Evolutionary conservation across 2,888 invertebrate genomes (phyloP), one percentile per base, ranked within the genome.

Genomic region (Pyralis farinalis): DNA sequence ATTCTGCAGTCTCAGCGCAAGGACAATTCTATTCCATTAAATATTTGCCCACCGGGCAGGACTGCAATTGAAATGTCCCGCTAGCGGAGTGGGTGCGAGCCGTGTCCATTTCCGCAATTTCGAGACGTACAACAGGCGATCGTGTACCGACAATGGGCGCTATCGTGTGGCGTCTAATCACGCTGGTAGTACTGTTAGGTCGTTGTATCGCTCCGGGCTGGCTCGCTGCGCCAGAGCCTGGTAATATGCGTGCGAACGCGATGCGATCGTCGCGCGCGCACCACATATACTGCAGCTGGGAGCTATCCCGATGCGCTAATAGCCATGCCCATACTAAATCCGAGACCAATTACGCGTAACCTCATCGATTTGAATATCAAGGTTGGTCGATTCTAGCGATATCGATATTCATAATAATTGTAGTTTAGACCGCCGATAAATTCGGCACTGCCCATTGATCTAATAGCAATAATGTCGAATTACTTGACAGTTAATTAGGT

Each of bases 141-240:
- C 82, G 84, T 85, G 85, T 81, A 75, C 84, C 78, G 86, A 87
- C 87, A 87, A 87, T 86, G 68, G 83, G 71, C 76, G 69, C 80
- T 85, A 87, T 87, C 84, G 84, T 82, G 83, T 81, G 83, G 78
- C 81, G 88, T 85, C 86, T 88, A 88, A 88, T 87, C 87, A 85
- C 78, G 76, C 67, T 63, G 73, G 66, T 72, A 64, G 78, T 87
- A 85, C 85, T 79, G 84, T 83, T 84, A 84, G 79, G 74, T 78
- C 70, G 71, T 63, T 65, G 73, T 67, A 64, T 62, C 55, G 78
- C 84, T 76, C 52, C 65, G 63, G 77, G 84, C 71, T 47, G 43
- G 50, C 53, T 52, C 44, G 49, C 49, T 43, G 50, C 46, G 60
- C 63, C 53, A 49, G 69, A 67, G 60, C 66, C 52, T n/a, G 63